Evolutionary conservation across 2,113 vertebrate genomes (phyloP), one percentile per base, ranked within the genome.

Genomic region (Cariama cristata): DNA sequence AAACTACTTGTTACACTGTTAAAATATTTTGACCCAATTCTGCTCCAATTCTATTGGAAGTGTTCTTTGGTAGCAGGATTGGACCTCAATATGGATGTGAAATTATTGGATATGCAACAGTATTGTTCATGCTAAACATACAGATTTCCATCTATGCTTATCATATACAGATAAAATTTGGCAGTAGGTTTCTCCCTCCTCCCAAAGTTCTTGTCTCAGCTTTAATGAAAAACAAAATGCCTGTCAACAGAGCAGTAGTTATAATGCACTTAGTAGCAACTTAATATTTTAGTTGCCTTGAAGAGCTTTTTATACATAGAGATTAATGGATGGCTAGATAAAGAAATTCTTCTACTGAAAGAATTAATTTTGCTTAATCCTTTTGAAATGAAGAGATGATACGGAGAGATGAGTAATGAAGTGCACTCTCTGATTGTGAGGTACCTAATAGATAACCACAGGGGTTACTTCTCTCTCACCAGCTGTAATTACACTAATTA

Each of bases 401-500:
- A 79, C 8, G 1, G 73, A 92, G 93, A 95, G 82, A 96, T 95
- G 92, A 94, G 88, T 96, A 97, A 98, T 98, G 93, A 97, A 97
- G 96, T 94, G 88, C 82, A 80, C 84, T 92, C 33, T 86, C 92
- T 92, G 97, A 97, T 96, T 94, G 96, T 87, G 96, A 96, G 96
- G 85, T 95, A 93, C 93, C 91, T 97, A 93, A 96, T 92, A 98
- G 96, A 96, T 98, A 98, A 98, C 97, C 96, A 97, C 96, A 56
- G 97, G 95, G 94, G 96, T 97, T 97, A 94, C 93, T 89, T 89
- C 91, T 97, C 83, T 98, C 87, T 97, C 94, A 72, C 94, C 81
- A 94, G 92, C 96, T 96, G 86, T 97, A 98, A 98, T 98, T 98
- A 97, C 83, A 91, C 88, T 98, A 97, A 97, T 97, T 97, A 97